A percentile compares a stretch with the other conserved stretches of the same genome.
Conservation (phyloP, 2,888 invertebrate species). For the Tridacna crocea region DNA sequence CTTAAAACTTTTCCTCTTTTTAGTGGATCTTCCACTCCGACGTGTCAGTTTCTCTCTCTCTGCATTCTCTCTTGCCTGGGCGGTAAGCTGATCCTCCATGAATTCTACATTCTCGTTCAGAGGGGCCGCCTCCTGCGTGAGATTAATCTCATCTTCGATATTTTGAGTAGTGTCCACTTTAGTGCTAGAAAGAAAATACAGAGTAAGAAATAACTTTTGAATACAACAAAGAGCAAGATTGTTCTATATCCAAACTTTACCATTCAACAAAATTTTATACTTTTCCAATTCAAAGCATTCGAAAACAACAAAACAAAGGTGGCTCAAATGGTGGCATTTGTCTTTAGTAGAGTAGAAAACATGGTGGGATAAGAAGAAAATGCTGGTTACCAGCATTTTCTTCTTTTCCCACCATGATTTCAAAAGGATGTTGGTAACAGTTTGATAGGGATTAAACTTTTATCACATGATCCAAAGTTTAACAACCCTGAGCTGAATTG, state of each 20-base stretch:
- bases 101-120: conserved; percentile 53
- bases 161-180: background rate
- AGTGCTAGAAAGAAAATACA: background rate
- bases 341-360: too few relatives aligned
- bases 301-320: too few relatives aligned
- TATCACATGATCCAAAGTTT: background rate
- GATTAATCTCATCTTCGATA: conserved; percentile 26
- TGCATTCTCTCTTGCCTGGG: conserved; percentile 32
- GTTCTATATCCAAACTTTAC: too few relatives aligned
- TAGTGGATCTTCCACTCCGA: background rate
- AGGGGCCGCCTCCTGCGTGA: conserved; percentile 41
- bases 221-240: too few relatives aligned
- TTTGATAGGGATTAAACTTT: background rate
- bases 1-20: background rate
- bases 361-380: too few relatives aligned
- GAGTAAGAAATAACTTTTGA: too few relatives aligned
- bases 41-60: background rate
- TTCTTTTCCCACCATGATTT: background rate
- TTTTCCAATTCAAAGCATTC: too few relatives aligned
- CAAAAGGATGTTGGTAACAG: background rate
- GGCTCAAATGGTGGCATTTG: too few relatives aligned
- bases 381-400: too few relatives aligned
- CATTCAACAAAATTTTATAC: too few relatives aligned
- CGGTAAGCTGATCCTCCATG: conserved; percentile 53
- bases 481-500: too few relatives aligned